Conservation (phyloP, 2,888 invertebrate species). For the Hyppa rectilinea region DNA sequence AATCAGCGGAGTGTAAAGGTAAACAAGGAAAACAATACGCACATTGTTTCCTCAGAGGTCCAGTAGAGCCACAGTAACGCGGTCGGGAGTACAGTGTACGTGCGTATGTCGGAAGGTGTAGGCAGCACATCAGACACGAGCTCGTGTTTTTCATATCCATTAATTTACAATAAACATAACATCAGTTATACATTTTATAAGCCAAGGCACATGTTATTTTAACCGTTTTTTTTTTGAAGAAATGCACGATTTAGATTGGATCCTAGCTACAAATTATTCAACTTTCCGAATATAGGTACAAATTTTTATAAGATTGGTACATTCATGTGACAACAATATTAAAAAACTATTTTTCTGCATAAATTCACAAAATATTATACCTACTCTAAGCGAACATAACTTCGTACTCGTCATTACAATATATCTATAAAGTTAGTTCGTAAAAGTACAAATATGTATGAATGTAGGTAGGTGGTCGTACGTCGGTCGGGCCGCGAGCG, state of each 20-base stretch:
- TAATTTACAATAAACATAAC: conserved; percentile 83
- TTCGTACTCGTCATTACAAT: conserved; percentile 86
- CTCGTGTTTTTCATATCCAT: conserved; percentile 72
- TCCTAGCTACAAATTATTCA: conserved; percentile 90
- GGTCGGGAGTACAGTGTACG: conserved; percentile 49
- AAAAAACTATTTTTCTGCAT: conserved; percentile 90
- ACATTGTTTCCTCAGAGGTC: conserved; percentile 35
- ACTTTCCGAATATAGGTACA: conserved; percentile 91
- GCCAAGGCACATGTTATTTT: conserved; percentile 90
- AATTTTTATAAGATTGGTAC: conserved; percentile 90
- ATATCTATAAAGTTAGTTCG: conserved; percentile 88
- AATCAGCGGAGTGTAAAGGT: conserved; percentile 40
- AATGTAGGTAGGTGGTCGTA: conserved; percentile 70
- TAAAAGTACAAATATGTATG: conserved; percentile 87
- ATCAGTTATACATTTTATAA: conserved; percentile 85
- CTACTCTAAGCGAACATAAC: conserved; percentile 90
- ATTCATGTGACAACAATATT: conserved; percentile 91
- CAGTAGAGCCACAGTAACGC: conserved; percentile 27
- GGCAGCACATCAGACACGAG: conserved; percentile 82
- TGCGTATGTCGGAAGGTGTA: conserved; percentile 66
- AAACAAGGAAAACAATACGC: conserved; percentile 37
- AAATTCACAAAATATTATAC: conserved; percentile 90
- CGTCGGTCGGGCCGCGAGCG: conserved; percentile 56
- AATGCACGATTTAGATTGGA: conserved; percentile 89
- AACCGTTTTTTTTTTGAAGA: conserved; percentile 86